Evolutionary conservation across 2,888 invertebrate species (phyloP).

Genomic region (Drosophila mayaguana): DNA sequence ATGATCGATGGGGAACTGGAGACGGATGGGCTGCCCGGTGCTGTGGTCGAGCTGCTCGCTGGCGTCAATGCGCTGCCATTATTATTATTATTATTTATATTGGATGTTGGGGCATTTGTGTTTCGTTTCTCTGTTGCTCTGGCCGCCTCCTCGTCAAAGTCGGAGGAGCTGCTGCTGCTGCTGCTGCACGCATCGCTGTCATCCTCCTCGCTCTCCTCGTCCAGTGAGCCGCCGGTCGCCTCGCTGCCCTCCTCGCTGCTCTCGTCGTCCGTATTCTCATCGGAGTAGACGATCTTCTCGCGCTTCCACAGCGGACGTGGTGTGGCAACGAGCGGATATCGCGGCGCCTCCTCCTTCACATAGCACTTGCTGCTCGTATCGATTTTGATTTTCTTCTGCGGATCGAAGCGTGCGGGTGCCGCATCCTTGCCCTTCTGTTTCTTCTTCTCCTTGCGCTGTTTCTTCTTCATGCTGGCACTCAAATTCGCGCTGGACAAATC

Average conservation of each 20-base stretch:
- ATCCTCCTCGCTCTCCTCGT: conserved; percentile 79
- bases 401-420: conserved; percentile 81
- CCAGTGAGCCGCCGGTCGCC: conserved; percentile 76
- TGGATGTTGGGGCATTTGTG: background rate
- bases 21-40: conserved; percentile 32
- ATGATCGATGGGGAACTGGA: conserved; percentile 83
- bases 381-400: conserved; percentile 85
- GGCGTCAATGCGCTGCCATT: background rate
- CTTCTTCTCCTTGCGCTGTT: conserved; percentile 83
- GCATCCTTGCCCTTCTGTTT: conserved; percentile 78
- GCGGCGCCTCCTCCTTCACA: conserved; percentile 87
- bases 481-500: conserved; percentile 82
- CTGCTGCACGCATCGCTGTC: conserved; percentile 81
- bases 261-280: conserved; percentile 85
- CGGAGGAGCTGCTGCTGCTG: conserved; percentile 70
- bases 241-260: conserved; percentile 84
- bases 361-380: conserved; percentile 84
- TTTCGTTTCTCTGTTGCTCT: conserved; percentile 39
- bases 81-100: conserved; percentile 4
- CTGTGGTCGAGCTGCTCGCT: conserved; percentile 22
- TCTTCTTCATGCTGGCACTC: conserved; percentile 85
- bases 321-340: conserved; percentile 87
- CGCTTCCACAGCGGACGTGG: conserved; percentile 87
- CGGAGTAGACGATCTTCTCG: conserved; percentile 86
- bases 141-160: conserved; percentile 14